Percentiles rank a stretch among this genome's conserved stretches.
Conservation (phyloP, 2,797 vertebrate species). For the Champsocephalus esox region DNA sequence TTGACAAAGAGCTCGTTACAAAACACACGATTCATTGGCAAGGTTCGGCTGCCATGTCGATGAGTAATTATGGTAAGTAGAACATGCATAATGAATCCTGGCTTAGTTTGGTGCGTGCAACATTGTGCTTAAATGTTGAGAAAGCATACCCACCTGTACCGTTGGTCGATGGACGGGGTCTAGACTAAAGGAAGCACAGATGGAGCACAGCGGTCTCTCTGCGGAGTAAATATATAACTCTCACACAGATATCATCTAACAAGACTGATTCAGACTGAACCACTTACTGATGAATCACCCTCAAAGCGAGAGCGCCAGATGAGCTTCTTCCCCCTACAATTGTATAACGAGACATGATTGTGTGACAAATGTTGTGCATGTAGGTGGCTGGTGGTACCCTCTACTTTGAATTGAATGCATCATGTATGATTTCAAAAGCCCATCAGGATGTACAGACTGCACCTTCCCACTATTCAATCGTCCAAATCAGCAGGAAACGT, state of each 20-base stretch:
- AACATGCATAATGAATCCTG: constrained; percentile 50
- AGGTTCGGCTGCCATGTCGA: constrained; percentile 54
- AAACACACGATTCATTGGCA: constrained; percentile 67
- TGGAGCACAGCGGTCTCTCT: background rate
- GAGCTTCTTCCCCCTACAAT: constrained; percentile 19
- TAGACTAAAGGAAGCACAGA: constrained; percentile 5
- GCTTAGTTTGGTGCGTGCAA: constrained; percentile 41
- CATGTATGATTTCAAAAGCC: constrained; percentile 41
- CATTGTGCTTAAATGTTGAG: constrained; percentile 30
- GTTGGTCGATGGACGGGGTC: background rate
- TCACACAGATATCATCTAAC: constrained; percentile 5
- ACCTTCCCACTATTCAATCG: constrained; percentile 35
- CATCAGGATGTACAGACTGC: constrained; percentile 15
- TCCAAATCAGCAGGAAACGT: constrained; percentile 32
- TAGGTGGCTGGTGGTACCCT: constrained; percentile 14
- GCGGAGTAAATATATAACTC: background rate
- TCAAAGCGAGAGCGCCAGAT: background rate
- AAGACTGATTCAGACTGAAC: constrained; percentile 25
- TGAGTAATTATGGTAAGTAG: constrained; percentile 62
- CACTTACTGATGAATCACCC: constrained; percentile 30
- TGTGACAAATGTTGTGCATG: constrained; percentile 2
- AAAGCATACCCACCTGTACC: constrained; percentile 22
- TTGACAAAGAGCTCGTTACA: constrained; percentile 48
- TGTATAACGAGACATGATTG: constrained; percentile 8
- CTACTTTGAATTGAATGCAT: constrained; percentile 25